phyloP scores from a whole-genome alignment of 1,140 invertebrate genomes.

The Neelides sp. region DNA sequence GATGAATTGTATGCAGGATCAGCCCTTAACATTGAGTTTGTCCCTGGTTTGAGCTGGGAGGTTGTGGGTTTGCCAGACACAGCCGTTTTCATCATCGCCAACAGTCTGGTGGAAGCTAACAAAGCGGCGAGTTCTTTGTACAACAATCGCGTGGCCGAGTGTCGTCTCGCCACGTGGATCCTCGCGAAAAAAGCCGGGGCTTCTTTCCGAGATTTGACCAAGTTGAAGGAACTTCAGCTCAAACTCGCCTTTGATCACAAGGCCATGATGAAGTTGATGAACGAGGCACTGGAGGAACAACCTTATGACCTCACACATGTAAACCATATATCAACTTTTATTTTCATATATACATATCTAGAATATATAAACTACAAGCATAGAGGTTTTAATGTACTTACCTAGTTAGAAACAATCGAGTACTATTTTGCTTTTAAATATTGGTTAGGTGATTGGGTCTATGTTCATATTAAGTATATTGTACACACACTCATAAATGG shows the following conservation, averaged over 20 bases:
- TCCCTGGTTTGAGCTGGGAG: constrained; percentile 59
- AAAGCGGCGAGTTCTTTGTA: constrained; percentile 85
- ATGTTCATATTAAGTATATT: not conserved
- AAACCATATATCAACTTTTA: too few relatives aligned
- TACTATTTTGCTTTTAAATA: not conserved
- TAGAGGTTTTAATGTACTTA: not conserved
- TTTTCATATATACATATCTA: not conserved
- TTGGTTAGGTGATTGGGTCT: not conserved
- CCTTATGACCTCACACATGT: too few relatives aligned
- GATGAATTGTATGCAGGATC: constrained; percentile 53
- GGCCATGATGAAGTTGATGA: constrained; percentile 55
- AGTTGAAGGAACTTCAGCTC: constrained; percentile 60
- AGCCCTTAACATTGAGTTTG: constrained; percentile 87
- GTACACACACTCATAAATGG: too few relatives aligned
- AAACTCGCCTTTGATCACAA: constrained; percentile 46
- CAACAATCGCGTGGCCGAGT: constrained; percentile 89
- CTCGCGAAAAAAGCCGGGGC: constrained; percentile 50
- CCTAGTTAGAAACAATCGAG: not conserved
- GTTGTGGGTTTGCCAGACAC: constrained; percentile 66
- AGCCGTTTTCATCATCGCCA: constrained; percentile 82
- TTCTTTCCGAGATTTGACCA: constrained; percentile 48
- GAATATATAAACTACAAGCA: not conserved
- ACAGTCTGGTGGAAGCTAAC: constrained; percentile 78
- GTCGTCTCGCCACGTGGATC: constrained; percentile 72
- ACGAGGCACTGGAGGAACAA: constrained; percentile 49